Evolutionary conservation across 2,888 invertebrate species (phyloP).

Genomic region (Athalia circularis): DNA sequence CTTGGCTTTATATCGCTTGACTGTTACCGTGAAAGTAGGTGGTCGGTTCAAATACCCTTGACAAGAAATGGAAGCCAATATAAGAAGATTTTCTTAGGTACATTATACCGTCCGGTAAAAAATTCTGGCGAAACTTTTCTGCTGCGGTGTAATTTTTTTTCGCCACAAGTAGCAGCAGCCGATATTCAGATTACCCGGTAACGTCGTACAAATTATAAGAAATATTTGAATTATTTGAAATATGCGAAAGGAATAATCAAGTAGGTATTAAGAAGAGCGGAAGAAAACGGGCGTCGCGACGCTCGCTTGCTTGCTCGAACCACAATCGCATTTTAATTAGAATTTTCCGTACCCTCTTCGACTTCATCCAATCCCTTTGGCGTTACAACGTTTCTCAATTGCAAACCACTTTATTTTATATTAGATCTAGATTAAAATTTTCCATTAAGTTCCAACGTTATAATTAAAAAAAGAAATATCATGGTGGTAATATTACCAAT

Average conservation of each 20-base stretch:
- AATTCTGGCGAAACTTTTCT: slow-evolving; percentile 19
- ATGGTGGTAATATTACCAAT: too few species aligned
- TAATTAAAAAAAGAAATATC: too few species aligned
- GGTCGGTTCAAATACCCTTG: neutral
- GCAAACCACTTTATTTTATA: slow-evolving; percentile 2
- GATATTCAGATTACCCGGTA: slow-evolving; percentile 29
- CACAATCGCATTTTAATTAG: slow-evolving; percentile 36
- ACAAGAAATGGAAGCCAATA: neutral
- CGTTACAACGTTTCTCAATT: slow-evolving; percentile 5
- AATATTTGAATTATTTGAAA: slow-evolving; percentile 41
- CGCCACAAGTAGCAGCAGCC: neutral
- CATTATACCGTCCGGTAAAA: neutral
- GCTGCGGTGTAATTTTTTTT: neutral
- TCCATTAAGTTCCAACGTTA: neutral
- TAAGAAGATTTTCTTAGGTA: neutral
- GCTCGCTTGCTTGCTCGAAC: slow-evolving; percentile 16
- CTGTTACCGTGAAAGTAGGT: slow-evolving; percentile 4
- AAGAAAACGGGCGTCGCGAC: slow-evolving; percentile 1
- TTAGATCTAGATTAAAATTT: slow-evolving; percentile 8
- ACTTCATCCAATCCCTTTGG: neutral
- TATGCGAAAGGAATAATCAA: slow-evolving; percentile 40
- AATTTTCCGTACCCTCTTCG: slow-evolving; percentile 28
- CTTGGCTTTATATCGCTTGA: slow-evolving; percentile 11
- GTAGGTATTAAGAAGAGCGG: neutral
- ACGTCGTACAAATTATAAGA: slow-evolving; percentile 38